These are phyloP conservation scores for Drosophila neotestacea DNA, from an alignment of 2,888 invertebrate species.

Conservation along the genomic window DNA sequence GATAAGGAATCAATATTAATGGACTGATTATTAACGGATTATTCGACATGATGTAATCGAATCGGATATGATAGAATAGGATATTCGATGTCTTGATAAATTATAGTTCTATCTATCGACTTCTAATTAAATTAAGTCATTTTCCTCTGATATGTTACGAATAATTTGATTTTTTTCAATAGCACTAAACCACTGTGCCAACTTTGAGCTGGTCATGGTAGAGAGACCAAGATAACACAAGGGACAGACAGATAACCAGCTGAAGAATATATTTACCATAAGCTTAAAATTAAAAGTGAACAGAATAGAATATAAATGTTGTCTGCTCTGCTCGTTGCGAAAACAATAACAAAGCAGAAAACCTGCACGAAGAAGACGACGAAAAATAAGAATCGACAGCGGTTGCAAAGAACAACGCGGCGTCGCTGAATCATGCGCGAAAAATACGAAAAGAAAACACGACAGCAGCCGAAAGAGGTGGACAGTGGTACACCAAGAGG, in stretches of 20 bases:
- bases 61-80: too few species aligned
- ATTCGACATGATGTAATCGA: too few species aligned
- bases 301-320: slow-evolving; percentile 40
- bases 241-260: slow-evolving; percentile 46
- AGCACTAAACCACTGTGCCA: slow-evolving; percentile 49
- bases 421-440: slow-evolving; percentile 72
- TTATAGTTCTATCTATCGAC: background rate
- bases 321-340: slow-evolving; percentile 34
- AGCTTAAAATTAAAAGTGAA: slow-evolving; percentile 54
- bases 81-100: background rate
- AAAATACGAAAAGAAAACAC: slow-evolving; percentile 53
- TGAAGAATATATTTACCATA: slow-evolving; percentile 44
- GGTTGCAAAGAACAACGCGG: slow-evolving; percentile 55
- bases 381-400: slow-evolving; percentile 35
- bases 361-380: slow-evolving; percentile 39
- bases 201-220: slow-evolving; percentile 79
- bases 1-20: too few species aligned
- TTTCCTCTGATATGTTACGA: background rate
- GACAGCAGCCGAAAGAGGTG: slow-evolving; percentile 35
- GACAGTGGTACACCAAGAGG: slow-evolving; percentile 27
- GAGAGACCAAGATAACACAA: slow-evolving; percentile 50
- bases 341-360: slow-evolving; percentile 68
- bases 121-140: background rate
- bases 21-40: too few species aligned
- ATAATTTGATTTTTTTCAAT: background rate